Evolutionary conservation across 2,888 invertebrate species (phyloP), one percentile per base, ranked within the genome.

Genomic region (Rhorus exstirpatorius): DNA sequence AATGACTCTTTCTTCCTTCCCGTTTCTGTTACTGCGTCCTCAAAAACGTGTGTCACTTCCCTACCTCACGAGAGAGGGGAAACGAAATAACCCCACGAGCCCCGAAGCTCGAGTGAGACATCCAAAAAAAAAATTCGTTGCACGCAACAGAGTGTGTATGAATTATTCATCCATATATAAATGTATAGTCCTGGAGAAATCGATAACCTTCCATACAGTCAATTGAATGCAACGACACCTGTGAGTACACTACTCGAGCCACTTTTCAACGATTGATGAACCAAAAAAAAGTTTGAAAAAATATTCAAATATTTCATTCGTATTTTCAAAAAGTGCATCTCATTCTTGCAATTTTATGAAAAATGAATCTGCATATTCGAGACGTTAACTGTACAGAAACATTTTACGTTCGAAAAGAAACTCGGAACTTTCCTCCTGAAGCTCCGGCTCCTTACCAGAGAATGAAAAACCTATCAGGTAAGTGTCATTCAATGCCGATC

Each of bases 201-300:
- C 79, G 14, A 79, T 71, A 71, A 58, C 44, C 24, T 71, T 35
- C 46, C 24, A n/a, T n/a, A n/a, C 60, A 21, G 44, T 71, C 31
- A 71, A 71, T 58, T 70, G 4, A 8, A 19, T 49, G 19, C n/a
- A 49, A n/a, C 26, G 46, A 35, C 19, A 46, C 35, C 8, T 10
- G 12, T 31, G 1, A 19, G 12, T 46, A 38, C 12, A n/a, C 14
- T 49, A 21, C 35, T 35, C n/a, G 35, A 19, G 8, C 21, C n/a
- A 38, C 41, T n/a, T 44, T n/a, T n/a, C n/a, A n/a, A n/a, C n/a
- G n/a, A n/a, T 31, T 12, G 2, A 14, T 19, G 17, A 8, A 10
- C 7, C 3, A 14, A 58, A 41, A 55, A 70, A 12, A 3, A 10
- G 10, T 26, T 10, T 1, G 41, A 53, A 44, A 55, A 8, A 17